Evolutionary conservation across 2,113 vertebrate genomes (phyloP).

Genomic region (Phalacrocorax aristotelis): DNA sequence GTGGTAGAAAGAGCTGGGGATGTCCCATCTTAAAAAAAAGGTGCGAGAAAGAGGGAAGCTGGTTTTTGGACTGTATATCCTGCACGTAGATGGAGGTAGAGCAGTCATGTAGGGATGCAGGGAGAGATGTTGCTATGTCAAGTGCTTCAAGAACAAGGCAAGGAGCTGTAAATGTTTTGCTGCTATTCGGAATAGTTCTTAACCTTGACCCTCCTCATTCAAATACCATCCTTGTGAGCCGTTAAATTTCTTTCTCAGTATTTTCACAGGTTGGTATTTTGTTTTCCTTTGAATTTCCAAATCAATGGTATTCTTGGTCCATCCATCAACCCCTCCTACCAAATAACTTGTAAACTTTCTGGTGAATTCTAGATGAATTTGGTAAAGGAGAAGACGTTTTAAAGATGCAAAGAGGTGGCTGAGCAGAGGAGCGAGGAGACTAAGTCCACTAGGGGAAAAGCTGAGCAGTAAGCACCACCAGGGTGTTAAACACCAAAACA

Average conservation of each 20-base stretch:
- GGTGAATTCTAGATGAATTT: not conserved
- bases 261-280: not conserved
- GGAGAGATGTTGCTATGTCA: not conserved
- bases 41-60: not conserved
- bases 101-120: not conserved
- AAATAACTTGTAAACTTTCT: not conserved
- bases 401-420: not conserved
- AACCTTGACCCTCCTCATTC: not conserved
- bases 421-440: not conserved
- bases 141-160: not conserved
- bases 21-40: not conserved
- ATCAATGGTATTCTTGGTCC: not conserved
- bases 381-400: not conserved
- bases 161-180: not conserved
- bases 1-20: not conserved
- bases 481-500: not conserved
- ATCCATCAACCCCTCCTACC: not conserved
- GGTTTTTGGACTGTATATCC: not conserved
- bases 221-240: not conserved
- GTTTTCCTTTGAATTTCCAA: not conserved
- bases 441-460: not conserved
- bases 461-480: not conserved
- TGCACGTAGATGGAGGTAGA: not conserved
- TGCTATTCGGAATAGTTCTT: not conserved
- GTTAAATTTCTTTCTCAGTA: not conserved